These are phyloP conservation scores for Sarcophaga rosellei DNA, from an alignment of 2,888 invertebrate species.

Conservation along the genomic window DNA sequence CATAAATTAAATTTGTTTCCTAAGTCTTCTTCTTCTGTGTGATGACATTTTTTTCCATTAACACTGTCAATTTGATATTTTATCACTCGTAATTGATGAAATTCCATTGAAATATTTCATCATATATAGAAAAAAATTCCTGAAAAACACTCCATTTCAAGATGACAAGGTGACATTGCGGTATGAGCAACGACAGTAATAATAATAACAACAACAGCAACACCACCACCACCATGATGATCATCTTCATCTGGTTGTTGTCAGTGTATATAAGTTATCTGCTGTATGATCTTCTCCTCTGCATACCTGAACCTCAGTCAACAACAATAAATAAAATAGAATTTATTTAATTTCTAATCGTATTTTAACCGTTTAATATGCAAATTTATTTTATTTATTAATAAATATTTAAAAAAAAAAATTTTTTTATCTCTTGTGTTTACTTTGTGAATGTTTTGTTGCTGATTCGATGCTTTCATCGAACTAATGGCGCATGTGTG, in stretches of 20 bases:
- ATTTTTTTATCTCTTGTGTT: no score
- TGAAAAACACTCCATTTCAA: slow-evolving; percentile 8
- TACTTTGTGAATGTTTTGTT: no score
- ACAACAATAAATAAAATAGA: slow-evolving; percentile 8
- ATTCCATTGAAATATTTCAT: slow-evolving; percentile 15
- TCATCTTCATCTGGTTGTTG: no score
- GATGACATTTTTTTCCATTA: no score
- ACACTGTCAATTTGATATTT: no score
- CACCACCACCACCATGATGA: not conserved
- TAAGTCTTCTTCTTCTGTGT: no score
- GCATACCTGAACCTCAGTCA: slow-evolving; percentile 37
- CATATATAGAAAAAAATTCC: slow-evolving; percentile 9
- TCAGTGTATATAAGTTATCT: no score
- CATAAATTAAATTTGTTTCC: no score
- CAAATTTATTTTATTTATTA: no score
- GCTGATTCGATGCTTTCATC: not conserved
- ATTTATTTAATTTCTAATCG: not conserved
- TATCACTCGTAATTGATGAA: slow-evolving; percentile 3
- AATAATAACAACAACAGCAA: slow-evolving; percentile 16
- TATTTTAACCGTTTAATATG: no score
- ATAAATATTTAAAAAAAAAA: no score
- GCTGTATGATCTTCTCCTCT: not conserved
- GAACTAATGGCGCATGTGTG: slow-evolving; percentile 63
- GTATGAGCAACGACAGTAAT: not conserved
- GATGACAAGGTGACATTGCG: slow-evolving; percentile 28